Base-by-base conservation (phyloP, 2,888 invertebrate genomes). In the Idaea dimidiata region DNA sequence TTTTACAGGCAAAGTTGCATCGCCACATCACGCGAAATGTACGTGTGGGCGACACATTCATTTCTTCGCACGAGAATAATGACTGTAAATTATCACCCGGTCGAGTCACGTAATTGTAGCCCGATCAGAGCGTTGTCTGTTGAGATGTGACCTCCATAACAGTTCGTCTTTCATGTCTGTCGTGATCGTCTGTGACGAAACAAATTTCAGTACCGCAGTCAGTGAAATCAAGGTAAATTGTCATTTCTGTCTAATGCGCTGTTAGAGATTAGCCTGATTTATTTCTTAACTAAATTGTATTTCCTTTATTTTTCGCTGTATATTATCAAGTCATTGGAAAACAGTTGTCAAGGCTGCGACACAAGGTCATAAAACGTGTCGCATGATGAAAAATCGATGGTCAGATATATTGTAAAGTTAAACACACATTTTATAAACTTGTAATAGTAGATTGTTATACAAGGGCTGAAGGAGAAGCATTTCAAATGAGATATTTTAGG, bases 21-120 rank as follows among this genome's bases (percentile, higher is more conserved):
- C 65, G 64, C 54, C 16, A 64, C 61, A 62, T 65, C 75, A 78
- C 77, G 78, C 74, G 71, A 77, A 78, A 78, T 69, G 68, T 74
- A 74, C 70, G 74, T 14, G 43, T 43, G 14, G 43, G 43, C 76
- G 76, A 76, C 77, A 76, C 68, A 79, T 74, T 80, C 72, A 79
- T 76, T 74, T 76, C 74, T 75, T 72, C 74, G 62, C 71, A 66
- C 70, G 60, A 71, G 71, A 79, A 81, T 88, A 88, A 87, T 87
- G 82, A 83, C 70, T 74, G 80, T 79, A 79, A 88, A 86, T 88
- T 83, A 87, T 88, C 83, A 75, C 77, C 66, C 70, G 68, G 77
- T 73, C 73, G 71, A 80, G 78, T 83, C 83, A 74, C 81, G 84
- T 84, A 84, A 86, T 88, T 83, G 81, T 80, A 75, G 69, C 72